Percentiles rank a stretch among this genome's conserved stretches.
phyloP scores from a whole-genome alignment of 1,140 invertebrate species.

The Pteromalus puparum region DNA sequence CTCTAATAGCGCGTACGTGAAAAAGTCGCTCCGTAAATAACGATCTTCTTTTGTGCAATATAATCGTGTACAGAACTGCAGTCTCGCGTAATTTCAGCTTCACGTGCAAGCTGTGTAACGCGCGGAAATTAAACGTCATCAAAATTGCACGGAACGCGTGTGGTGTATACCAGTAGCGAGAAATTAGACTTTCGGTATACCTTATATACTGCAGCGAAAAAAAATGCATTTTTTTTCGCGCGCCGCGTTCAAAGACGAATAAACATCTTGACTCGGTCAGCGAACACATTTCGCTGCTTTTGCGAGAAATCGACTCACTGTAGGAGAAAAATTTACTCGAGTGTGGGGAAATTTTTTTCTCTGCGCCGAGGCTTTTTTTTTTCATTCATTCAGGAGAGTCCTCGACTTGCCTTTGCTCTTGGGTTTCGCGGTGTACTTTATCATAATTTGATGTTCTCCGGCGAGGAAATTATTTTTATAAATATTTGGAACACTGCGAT shows the following conservation, averaged over 20 bases:
- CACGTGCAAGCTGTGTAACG: too few relatives aligned
- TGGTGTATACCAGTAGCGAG: too few relatives aligned
- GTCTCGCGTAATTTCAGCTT: too few relatives aligned
- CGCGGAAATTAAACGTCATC: too few relatives aligned
- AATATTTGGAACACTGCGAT: too few relatives aligned
- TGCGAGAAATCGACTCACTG: neutral
- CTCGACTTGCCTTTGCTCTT: neutral
- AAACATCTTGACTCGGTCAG: neutral
- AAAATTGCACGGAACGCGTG: too few relatives aligned
- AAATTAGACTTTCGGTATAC: too few relatives aligned
- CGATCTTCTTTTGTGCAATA: neutral
- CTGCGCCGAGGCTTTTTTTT: neutral
- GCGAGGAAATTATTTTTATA: too few relatives aligned
- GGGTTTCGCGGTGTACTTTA: neutral
- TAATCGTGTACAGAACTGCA: neutral
- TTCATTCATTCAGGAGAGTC: neutral
- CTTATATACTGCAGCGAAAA: neutral
- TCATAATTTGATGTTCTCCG: neutral
- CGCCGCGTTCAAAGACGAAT: neutral
- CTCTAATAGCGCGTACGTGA: too few relatives aligned
- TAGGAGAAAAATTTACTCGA: neutral
- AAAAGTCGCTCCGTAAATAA: too few relatives aligned
- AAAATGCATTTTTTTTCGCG: neutral
- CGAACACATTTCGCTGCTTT: constrained; percentile 1
- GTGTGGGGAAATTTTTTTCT: neutral